phyloP scores from a whole-genome alignment of 2,797 vertebrate species.

The Synaphobranchus kaupii region DNA sequence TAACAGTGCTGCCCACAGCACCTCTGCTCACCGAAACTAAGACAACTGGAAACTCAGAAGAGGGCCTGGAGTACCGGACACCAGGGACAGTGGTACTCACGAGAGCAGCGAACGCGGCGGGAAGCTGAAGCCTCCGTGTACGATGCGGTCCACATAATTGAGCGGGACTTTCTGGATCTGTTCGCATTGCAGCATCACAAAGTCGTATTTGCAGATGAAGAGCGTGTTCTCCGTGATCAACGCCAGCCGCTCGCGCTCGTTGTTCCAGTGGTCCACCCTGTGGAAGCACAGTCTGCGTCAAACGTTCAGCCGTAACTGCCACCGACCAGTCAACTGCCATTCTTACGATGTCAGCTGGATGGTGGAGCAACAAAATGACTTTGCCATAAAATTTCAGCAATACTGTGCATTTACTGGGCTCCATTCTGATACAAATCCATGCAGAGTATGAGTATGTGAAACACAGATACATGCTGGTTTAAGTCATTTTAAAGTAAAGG shows the following conservation, averaged over 20 bases:
- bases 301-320: neutral
- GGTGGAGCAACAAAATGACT: neutral
- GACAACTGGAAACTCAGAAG: neutral
- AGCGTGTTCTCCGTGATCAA: slow-evolving; percentile 72
- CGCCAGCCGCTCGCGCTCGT: slow-evolving; percentile 77
- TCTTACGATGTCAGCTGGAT: neutral
- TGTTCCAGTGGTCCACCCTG: slow-evolving; percentile 86
- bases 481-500: neutral
- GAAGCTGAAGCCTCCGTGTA: slow-evolving; percentile 71
- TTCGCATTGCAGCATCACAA: slow-evolving; percentile 78
- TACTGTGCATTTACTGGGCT: neutral
- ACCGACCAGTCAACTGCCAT: neutral
- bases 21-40: neutral
- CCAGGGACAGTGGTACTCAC: slow-evolving; percentile 62
- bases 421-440: neutral
- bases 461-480: neutral
- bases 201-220: slow-evolving; percentile 82
- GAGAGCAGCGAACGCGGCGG: slow-evolving; percentile 73
- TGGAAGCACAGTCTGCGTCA: neutral
- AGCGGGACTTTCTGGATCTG: slow-evolving; percentile 72
- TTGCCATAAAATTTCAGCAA: neutral
- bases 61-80: neutral
- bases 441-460: neutral
- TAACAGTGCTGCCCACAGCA: too few species aligned
- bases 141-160: slow-evolving; percentile 69